A percentile compares a stretch with the other conserved stretches of the same genome.
phyloP scores from a whole-genome alignment of 2,797 vertebrate genomes.

The Smutsia temminckii region DNA sequence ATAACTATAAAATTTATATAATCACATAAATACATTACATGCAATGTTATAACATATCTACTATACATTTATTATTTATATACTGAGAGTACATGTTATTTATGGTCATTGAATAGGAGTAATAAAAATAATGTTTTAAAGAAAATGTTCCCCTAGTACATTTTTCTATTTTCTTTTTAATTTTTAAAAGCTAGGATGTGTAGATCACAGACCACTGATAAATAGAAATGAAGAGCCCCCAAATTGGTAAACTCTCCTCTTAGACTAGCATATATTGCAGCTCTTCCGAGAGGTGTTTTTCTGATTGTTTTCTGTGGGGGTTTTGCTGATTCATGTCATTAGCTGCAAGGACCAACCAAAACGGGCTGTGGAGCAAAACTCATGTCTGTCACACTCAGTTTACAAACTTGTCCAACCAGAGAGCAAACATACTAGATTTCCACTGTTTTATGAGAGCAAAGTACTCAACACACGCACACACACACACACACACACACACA shows the following conservation, averaged over 20 bases:
- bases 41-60: not conserved
- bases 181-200: not conserved
- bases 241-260: not conserved
- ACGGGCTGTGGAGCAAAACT: not conserved
- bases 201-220: not conserved
- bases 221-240: not conserved
- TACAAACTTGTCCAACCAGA: conserved; percentile 10
- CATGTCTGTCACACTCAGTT: not conserved
- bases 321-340: not conserved
- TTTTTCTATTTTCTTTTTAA: not conserved
- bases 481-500: not conserved
- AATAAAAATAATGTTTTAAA: conserved; percentile 15
- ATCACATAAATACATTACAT: not conserved
- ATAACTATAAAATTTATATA: not conserved
- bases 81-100: not conserved
- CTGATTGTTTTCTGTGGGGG: too few relatives aligned
- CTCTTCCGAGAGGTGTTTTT: not conserved
- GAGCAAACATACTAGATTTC: not conserved
- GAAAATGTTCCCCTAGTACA: not conserved
- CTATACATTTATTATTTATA: not conserved
- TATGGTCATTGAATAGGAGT: not conserved
- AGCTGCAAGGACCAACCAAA: not conserved
- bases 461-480: not conserved
- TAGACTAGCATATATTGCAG: not conserved
- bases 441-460: not conserved